A percentile compares a stretch with the other conserved stretches of the same genome.
phyloP scores from a whole-genome alignment of 35 echinoderm and acorn worm genomes.

The Diadema setosum region DNA sequence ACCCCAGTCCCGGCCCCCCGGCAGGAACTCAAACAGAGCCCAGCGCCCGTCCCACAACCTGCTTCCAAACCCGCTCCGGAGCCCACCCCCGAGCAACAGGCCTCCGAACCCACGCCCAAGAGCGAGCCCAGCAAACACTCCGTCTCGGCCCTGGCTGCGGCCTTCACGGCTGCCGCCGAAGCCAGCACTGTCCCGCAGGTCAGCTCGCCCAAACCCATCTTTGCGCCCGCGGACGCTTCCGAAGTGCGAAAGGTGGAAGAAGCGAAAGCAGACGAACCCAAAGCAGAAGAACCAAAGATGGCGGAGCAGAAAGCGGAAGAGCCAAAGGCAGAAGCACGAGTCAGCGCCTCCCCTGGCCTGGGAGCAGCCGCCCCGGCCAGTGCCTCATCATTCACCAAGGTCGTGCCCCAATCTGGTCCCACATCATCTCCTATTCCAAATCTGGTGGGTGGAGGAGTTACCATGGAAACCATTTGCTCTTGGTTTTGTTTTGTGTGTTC shows the following conservation, averaged over 20 bases:
- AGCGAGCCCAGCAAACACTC: neutral
- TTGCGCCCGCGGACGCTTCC: neutral
- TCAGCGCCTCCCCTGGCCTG: neutral
- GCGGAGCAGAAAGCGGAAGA: neutral
- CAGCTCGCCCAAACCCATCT: neutral
- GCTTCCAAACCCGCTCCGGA: neutral
- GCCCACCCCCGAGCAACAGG: neutral
- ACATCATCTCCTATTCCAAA: slow-evolving; percentile 2
- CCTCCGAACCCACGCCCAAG: neutral
- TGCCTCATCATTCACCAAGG: neutral
- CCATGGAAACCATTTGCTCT: neutral
- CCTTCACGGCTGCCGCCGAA: neutral
- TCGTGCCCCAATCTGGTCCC: neutral
- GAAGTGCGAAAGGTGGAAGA: too few species aligned
- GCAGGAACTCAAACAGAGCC: neutral
- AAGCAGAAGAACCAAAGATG: neutral
- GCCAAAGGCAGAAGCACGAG: neutral
- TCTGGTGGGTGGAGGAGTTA: neutral
- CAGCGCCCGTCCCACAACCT: neutral
- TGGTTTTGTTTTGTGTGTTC: neutral
- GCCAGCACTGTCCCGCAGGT: neutral
- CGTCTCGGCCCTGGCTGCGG: neutral
- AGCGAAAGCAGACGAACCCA: too few species aligned
- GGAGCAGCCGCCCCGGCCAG: neutral
- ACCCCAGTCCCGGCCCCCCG: neutral